Percentiles rank a stretch among this genome's conserved stretches.
Evolutionary conservation across 2,888 invertebrate species (phyloP).

Genomic region (Minunthozetes semirufus): DNA sequence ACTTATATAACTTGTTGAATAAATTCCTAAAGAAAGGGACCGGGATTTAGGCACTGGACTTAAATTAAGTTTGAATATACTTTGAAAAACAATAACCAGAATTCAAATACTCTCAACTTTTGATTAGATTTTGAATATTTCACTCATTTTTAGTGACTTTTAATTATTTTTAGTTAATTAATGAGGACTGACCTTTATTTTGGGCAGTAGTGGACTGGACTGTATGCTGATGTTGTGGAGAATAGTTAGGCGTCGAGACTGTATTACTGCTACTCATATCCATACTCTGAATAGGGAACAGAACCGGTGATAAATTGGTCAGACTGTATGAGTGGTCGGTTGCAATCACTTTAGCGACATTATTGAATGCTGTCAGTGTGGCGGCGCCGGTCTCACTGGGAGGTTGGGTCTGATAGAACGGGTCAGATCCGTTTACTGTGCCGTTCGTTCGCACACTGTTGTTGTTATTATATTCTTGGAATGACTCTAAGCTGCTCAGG

Average conservation of each 20-base stretch:
- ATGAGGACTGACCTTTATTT: background rate
- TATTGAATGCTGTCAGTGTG: slow-evolving; percentile 33
- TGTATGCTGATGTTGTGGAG: background rate
- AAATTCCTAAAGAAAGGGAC: too few species aligned
- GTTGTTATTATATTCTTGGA: slow-evolving; percentile 31
- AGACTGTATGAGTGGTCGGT: slow-evolving; percentile 20
- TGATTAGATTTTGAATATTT: too few species aligned
- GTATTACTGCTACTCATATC: slow-evolving; percentile 12
- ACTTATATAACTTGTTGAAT: too few species aligned
- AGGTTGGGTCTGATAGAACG: slow-evolving; percentile 4
- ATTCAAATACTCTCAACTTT: too few species aligned
- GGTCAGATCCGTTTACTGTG: background rate
- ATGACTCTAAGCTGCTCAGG: background rate
- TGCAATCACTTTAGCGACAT: slow-evolving; percentile 4
- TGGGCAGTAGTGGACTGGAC: slow-evolving; percentile 15
- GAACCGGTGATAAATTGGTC: slow-evolving; percentile 34
- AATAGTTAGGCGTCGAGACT: background rate
- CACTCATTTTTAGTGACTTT: background rate
- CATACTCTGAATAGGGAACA: slow-evolving; percentile 26
- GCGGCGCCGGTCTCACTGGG: slow-evolving; percentile 14
- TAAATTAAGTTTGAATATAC: too few species aligned
- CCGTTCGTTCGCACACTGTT: slow-evolving; percentile 13
- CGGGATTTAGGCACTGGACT: too few species aligned
- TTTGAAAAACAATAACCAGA: background rate
- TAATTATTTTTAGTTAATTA: background rate